These are phyloP conservation scores for Pseudococcus viburni DNA, from an alignment of 2,888 invertebrate genomes.

Conservation along the genomic window DNA sequence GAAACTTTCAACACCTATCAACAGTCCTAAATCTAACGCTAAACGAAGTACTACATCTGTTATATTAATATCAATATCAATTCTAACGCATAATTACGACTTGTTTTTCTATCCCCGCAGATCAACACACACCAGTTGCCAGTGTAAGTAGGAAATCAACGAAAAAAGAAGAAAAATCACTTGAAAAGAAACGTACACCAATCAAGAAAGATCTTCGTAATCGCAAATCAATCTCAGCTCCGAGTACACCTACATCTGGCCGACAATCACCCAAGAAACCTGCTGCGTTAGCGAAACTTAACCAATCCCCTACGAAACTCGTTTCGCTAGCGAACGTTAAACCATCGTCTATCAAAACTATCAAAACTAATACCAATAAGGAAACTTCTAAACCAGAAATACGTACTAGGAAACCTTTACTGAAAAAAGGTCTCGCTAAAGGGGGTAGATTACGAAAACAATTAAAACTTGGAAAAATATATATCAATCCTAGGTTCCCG, in stretches of 20 bases:
- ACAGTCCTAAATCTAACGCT: neutral
- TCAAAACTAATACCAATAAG: neutral
- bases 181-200: neutral
- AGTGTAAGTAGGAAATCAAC: neutral
- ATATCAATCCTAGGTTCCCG: constrained; percentile 28
- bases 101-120: neutral
- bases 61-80: neutral
- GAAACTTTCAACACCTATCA: neutral
- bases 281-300: neutral
- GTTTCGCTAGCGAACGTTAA: neutral
- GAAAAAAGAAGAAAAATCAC: neutral
- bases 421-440: neutral
- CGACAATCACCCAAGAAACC: neutral
- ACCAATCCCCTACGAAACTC: neutral
- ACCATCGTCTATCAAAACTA: neutral
- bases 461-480: constrained; percentile 33
- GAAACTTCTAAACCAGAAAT: neutral
- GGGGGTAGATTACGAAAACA: constrained; percentile 10
- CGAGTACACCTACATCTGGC: neutral
- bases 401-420: neutral
- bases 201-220: neutral
- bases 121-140: neutral
- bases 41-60: neutral
- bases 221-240: neutral
- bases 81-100: neutral